phyloP scores from a whole-genome alignment of 2,888 invertebrate genomes.

The Cerastoderma edule region DNA sequence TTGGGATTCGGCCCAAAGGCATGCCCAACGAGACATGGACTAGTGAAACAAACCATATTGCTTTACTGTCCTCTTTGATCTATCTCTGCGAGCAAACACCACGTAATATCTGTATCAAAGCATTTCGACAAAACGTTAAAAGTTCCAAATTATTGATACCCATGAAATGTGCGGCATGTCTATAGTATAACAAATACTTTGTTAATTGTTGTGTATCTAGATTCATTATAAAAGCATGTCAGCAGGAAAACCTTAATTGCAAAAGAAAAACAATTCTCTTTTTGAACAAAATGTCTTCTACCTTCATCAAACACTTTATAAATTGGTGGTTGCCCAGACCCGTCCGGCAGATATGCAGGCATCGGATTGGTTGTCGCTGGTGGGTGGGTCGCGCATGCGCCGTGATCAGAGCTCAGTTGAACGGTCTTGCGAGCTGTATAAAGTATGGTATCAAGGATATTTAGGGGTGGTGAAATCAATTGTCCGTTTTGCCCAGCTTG shows the following conservation, averaged over 20 bases:
- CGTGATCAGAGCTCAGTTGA: not conserved
- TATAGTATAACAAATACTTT: not conserved
- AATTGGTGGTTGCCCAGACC: constrained; percentile 33
- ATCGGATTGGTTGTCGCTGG: constrained; percentile 34
- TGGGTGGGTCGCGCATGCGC: constrained; percentile 36
- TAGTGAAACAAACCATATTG: no score
- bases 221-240: not conserved
- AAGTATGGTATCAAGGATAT: no score
- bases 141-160: not conserved
- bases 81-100: no score
- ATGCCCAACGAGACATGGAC: no score
- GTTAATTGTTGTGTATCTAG: not conserved
- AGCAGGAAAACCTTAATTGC: no score
- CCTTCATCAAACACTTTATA: constrained; percentile 34
- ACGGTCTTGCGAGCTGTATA: constrained; percentile 2
- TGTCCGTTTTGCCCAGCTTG: no score
- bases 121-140: no score
- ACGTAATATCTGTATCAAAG: no score
- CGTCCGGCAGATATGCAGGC: constrained; percentile 52
- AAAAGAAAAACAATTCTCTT: no score
- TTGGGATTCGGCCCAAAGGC: no score
- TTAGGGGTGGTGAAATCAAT: no score
- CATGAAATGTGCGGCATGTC: not conserved
- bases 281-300: not conserved
- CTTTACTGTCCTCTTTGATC: no score